Evolutionary conservation across 2,797 vertebrate genomes (phyloP), one percentile per base, ranked within the genome.

Genomic region (Aplochiton taeniatus): DNA sequence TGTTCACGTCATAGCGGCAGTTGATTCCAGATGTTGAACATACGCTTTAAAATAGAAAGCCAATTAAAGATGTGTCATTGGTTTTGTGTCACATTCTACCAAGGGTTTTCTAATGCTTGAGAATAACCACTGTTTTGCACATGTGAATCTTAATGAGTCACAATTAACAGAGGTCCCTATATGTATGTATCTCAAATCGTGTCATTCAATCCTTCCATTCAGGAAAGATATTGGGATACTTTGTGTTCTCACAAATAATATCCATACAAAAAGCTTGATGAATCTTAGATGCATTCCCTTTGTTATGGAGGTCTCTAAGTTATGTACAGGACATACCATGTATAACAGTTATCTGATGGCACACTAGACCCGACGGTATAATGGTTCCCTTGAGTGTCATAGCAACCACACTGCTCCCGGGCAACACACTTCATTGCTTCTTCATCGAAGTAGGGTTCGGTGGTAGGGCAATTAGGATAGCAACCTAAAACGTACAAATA

Each of bases 391-490:
- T 85, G 84, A 1, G 73, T 31, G 43, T 93, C 91, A 0, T 93
- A 98, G 82, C 96, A 98, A 57, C 95, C 93, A 52, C 95, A 97
- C 0, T 78, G 12, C 18, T 88, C 58, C 79, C 85, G 84, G 17
- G 82, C 31, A 41, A 97, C 94, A 0, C 96, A 98, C 8, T 76
- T 87, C 96, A 98, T 98, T 4, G 51, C 76, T 65, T 95, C 94
- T 82, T 98, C 96, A 68, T 98, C 90, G 70, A 98, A 96, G 86
- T 92, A 94, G 10, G 95, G 92, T 0, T 91, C 65, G 7, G 69
- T 69, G 1, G 80, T 61, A 14, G 96, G 93, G 77, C 96, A 98
- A 7, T 91, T 80, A 64, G 96, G 95, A 82, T 98, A 98, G 80
- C 96, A 98, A 43, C 96, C 96, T 98, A 76, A 0, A 66, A 71